Evolutionary conservation across 2,797 vertebrate species (phyloP), one percentile per base, ranked within the genome.

Genomic region (Mormyrus proboscirostris): DNA sequence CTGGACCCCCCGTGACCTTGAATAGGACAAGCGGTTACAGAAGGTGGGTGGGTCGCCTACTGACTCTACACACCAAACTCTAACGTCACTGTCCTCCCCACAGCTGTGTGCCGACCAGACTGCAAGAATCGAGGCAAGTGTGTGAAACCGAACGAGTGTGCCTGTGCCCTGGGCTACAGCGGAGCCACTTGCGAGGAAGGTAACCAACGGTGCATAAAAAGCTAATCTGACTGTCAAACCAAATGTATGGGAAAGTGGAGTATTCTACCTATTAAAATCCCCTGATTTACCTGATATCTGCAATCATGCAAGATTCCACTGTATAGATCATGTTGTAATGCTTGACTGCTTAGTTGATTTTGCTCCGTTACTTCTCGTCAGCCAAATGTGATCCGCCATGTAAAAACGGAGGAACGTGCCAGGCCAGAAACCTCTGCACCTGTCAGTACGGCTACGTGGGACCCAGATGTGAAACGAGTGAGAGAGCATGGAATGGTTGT

Each of bases 381-480:
- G 98, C 95, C n/a, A 94, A 91, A 16, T 99, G 97, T 88, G 95
- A 95, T 88, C 98, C 97, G 2, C 92, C 95, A 0, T 99, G 98
- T 93, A 95, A 94, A 89, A 96, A 98, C 8, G 96, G 97, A 90
- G 97, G 97, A 14, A 96, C 94, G 0, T 99, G 97, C 89, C 92
- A 97, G 92, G 93, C 94, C 91, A 95, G 96, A 88, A 98, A 98
- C 92, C 96, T 96, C 93, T 98, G 97, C 83, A 97, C 96, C 91
- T 99, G 97, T 87, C 94, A 95, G 0, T 99, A 98, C 1, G 98
- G 98, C 89, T 98, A 97, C 91, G 95, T 99, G 90, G 97, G 98
- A 91, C 96, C 97, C 57, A 95, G 95, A 91, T 99, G 97, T 95
- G 96, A 97, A 93, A 99, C 96, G 94, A 96, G 98, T 98, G 95